These are phyloP conservation scores for Ceyx cyanopectus DNA, from an alignment of 2,113 vertebrate species.

Conservation along the genomic window DNA sequence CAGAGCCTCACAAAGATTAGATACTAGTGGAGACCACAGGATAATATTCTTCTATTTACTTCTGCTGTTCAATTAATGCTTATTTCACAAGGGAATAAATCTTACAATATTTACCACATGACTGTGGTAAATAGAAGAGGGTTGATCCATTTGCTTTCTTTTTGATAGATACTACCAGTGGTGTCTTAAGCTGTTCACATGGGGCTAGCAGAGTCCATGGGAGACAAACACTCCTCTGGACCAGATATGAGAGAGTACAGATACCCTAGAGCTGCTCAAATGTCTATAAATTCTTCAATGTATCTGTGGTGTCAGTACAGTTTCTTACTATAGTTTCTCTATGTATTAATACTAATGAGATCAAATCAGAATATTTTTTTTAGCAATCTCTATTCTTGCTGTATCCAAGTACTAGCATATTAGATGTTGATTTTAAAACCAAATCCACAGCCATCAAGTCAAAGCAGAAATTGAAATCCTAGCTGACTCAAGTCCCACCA, in stretches of 20 bases:
- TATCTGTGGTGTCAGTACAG: not conserved
- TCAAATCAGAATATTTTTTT: not conserved
- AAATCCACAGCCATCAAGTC: not conserved
- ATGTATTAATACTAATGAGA: not conserved
- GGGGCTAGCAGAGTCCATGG: not conserved
- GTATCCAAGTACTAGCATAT: not conserved
- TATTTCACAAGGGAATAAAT: not conserved
- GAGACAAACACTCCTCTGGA: not conserved
- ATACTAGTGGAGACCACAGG: not conserved
- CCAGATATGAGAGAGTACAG: not conserved
- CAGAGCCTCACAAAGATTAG: fast-evolving
- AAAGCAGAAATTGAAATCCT: not conserved
- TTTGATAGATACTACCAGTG: not conserved
- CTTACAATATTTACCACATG: not conserved
- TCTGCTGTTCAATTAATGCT: not conserved
- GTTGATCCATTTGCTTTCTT: not conserved
- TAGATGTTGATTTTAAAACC: not conserved
- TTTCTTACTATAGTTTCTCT: not conserved
- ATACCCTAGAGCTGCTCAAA: not conserved
- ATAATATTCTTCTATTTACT: not conserved
- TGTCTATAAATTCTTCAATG: not conserved
- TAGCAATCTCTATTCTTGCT: not conserved
- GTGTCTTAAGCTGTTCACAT: not conserved
- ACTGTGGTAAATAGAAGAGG: not conserved
- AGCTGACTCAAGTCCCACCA: not conserved